Percentiles rank a stretch among this genome's conserved stretches.
phyloP scores from a whole-genome alignment of 2,888 invertebrate genomes.

The Eutolmus rufibarbis region DNA sequence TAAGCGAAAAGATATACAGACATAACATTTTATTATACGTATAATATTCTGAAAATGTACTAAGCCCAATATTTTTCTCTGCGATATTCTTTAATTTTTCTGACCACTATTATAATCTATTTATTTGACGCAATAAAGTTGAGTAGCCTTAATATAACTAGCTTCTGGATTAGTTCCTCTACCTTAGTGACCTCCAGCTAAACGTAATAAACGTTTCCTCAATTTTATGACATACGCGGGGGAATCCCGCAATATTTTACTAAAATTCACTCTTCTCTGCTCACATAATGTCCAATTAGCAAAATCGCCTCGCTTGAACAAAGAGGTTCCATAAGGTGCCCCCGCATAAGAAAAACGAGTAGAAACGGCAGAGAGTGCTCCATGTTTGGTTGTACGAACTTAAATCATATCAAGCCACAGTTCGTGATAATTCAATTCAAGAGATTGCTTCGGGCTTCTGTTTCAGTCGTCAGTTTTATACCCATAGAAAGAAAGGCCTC shows the following conservation, averaged over 20 bases:
- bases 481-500: not conserved
- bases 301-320: not conserved
- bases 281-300: conserved; percentile 23
- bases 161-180: not conserved
- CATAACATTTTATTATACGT: too few relatives aligned
- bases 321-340: not conserved
- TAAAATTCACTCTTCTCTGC: not conserved
- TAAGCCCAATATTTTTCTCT: not conserved
- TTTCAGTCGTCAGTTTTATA: not conserved
- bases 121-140: not conserved
- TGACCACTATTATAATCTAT: not conserved
- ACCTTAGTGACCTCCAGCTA: not conserved
- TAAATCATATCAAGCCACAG: conserved; percentile 19
- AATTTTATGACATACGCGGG: not conserved
- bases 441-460: not conserved
- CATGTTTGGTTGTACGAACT: conserved; percentile 17
- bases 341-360: not conserved
- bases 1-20: not conserved
- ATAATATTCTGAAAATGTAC: too few relatives aligned
- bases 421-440: conserved; percentile 29
- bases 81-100: not conserved
- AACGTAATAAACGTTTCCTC: not conserved
- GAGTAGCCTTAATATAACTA: not conserved
- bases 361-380: not conserved
- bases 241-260: not conserved